Evolutionary conservation across 2,888 invertebrate genomes (phyloP).

Genomic region (Agonopterix heracliana): DNA sequence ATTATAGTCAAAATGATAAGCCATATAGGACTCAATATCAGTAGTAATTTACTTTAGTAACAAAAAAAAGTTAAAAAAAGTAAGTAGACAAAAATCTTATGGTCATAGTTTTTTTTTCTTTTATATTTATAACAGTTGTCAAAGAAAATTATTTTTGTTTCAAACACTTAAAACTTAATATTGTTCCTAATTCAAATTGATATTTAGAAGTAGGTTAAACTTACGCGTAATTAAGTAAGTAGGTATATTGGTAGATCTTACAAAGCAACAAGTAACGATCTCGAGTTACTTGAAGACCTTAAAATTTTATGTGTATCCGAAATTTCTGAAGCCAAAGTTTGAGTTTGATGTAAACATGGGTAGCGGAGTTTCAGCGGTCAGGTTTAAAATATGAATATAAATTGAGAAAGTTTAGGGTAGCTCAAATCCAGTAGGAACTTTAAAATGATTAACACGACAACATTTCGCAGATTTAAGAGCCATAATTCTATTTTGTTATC

Average conservation of each 20-base stretch:
- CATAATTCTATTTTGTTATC: constrained; percentile 30
- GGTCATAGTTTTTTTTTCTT: too few species aligned
- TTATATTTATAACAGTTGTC: too few species aligned
- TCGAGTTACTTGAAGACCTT: constrained; percentile 11
- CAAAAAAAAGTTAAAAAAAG: too few species aligned
- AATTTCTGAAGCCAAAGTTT: constrained; percentile 38
- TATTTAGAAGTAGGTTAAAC: too few species aligned
- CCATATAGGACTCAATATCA: too few species aligned
- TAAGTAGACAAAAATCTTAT: too few species aligned
- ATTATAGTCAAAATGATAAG: too few species aligned
- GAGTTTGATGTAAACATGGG: constrained; percentile 50
- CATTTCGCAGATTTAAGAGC: constrained; percentile 35
- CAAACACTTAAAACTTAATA: too few species aligned
- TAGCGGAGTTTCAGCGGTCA: constrained; percentile 44
- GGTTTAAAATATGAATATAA: constrained; percentile 71
- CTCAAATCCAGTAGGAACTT: constrained; percentile 53
- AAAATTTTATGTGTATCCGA: constrained; percentile 32
- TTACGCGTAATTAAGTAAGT: too few species aligned
- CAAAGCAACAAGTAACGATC: background rate
- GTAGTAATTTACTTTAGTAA: too few species aligned
- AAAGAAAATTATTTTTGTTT: too few species aligned
- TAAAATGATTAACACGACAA: constrained; percentile 60
- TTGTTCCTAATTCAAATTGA: too few species aligned
- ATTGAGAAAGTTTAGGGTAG: constrained; percentile 65
- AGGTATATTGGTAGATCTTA: background rate